A percentile compares a stretch with the other conserved stretches of the same genome.
phyloP scores from a whole-genome alignment of 2,797 vertebrate genomes.

The Varecia variegata region DNA sequence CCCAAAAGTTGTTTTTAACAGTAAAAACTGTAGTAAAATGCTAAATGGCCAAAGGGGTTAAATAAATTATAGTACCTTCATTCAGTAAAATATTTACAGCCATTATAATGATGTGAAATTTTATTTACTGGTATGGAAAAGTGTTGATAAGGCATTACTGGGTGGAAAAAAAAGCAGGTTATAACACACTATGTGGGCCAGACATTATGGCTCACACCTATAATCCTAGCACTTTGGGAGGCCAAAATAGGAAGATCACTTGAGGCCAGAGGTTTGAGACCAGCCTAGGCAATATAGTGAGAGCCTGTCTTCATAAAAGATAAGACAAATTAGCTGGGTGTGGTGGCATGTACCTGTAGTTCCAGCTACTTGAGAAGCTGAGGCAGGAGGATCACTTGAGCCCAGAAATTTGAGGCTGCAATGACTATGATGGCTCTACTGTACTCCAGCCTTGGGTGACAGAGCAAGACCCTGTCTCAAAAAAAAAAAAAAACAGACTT shows the following conservation, averaged over 20 bases:
- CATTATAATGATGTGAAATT: not conserved
- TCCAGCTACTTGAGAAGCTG: not conserved
- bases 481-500: not conserved
- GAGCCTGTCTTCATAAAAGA: not conserved
- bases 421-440: not conserved
- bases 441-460: not conserved
- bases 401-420: not conserved
- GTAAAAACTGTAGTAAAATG: not conserved
- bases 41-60: not conserved
- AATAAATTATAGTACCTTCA: not conserved
- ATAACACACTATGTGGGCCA: no score
- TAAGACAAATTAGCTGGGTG: not conserved
- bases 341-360: not conserved
- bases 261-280: not conserved
- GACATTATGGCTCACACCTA: not conserved
- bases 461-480: not conserved
- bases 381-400: not conserved
- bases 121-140: not conserved
- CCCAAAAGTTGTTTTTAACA: not conserved
- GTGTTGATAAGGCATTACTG: not conserved
- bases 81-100: not conserved
- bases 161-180: not conserved
- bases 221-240: not conserved
- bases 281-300: not conserved
- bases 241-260: not conserved